Base-by-base conservation (phyloP, 2,113 vertebrate species). In the Chrysochloris asiatica region DNA sequence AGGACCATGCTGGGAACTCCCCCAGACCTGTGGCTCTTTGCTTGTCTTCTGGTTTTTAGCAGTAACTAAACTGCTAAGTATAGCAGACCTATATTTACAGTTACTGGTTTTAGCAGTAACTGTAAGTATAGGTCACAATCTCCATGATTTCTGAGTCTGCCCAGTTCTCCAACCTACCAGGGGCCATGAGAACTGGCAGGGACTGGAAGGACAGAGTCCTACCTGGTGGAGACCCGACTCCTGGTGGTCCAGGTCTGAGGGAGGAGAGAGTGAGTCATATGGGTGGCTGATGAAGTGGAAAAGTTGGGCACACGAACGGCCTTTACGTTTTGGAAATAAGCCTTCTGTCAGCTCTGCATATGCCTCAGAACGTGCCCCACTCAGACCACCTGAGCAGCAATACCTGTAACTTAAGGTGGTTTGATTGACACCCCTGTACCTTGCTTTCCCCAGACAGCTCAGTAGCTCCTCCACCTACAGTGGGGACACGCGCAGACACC, bases 391-490 rank as follows among this genome's bases (percentile, higher is more conserved):
- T n/a, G n/a, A n/a, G n/a, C n/a, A n/a, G n/a, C n/a, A 22, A 22
- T 22, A 8, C 54, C 54, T 56, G 16, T 2, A 22, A 5, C 6
- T 21, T 16, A 56, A 56, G 54, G 54, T 41, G 33, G 0, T 17
- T 1, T 3, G 8, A 47, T 14, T 83, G 83, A 89, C 38, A 3
- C 22, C 4, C 0, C 0, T 4, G 3, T 75, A 8, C 69, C 88
- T 85, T 33, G n/a, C 69, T 87, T 30, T 72, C 71, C 90, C 48
- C 95, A 98, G 98, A 78, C 98, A 98, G 13, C 96, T 98, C 87
- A 98, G 98, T 93, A 97, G 90, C 61, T 97, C 90, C 33, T 98
- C 97, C 8, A 97, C 97, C 0, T 97, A 95, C 81, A 97, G 98
- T 0, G 95, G 94, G 16, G 98, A 50, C 0, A 83, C 65, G 8